Evolutionary conservation across 2,888 invertebrate genomes (phyloP).

Genomic region (Chirona hameri): DNA sequence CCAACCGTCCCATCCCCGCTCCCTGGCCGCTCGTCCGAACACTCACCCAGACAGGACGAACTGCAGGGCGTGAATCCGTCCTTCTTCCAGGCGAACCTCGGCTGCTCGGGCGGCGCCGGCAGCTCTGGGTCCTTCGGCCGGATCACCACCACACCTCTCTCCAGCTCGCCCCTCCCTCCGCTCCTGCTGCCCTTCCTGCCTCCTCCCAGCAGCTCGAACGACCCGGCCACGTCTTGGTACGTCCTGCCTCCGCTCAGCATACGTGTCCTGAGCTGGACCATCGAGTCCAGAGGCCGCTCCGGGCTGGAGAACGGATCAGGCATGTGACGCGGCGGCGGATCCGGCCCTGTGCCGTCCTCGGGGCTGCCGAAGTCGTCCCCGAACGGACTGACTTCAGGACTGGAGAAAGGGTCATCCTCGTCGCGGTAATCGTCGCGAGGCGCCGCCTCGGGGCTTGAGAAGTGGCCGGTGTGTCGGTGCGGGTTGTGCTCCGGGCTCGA

Average conservation of each 20-base stretch:
- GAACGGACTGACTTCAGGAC: neutral
- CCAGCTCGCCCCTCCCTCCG: constrained; percentile 30
- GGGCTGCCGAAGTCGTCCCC: neutral
- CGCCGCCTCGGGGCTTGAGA: neutral
- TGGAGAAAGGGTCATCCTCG: neutral
- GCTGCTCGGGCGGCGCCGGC: constrained; percentile 59
- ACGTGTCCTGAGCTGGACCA: constrained; percentile 30
- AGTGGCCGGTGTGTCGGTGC: neutral
- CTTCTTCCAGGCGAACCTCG: constrained; percentile 74
- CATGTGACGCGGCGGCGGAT: neutral
- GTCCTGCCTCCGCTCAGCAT: constrained; percentile 33
- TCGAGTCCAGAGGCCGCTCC: constrained; percentile 29
- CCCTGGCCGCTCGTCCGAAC: constrained; percentile 40
- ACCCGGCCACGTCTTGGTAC: constrained; percentile 32
- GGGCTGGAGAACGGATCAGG: constrained; percentile 29
- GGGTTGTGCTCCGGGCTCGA: constrained; percentile 7
- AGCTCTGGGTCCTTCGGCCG: constrained; percentile 31
- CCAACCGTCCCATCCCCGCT: neutral
- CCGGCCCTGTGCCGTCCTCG: neutral
- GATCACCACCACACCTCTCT: constrained; percentile 33
- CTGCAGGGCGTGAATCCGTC: constrained; percentile 90
- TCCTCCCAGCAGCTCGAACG: constrained; percentile 32
- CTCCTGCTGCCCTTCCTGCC: constrained; percentile 30
- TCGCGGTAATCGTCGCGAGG: neutral
- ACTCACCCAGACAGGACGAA: constrained; percentile 77